These are phyloP conservation scores for Protosalanx chinensis DNA, from an alignment of 2,797 vertebrate species.

Conservation along the genomic window DNA sequence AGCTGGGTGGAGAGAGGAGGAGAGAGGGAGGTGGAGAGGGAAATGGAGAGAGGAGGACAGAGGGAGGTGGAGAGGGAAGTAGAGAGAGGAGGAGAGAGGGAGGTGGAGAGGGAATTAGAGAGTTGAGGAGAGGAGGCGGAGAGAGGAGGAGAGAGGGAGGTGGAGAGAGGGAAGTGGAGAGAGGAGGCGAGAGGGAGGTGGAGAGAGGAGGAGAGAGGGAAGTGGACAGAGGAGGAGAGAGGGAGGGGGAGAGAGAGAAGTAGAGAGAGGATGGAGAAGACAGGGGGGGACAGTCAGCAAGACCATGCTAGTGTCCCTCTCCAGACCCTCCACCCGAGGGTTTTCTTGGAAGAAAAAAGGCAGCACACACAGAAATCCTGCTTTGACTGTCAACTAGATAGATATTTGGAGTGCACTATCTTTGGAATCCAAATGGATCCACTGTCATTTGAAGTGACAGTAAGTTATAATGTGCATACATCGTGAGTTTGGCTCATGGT, in stretches of 20 bases:
- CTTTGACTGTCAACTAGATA: background rate
- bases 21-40: slow-evolving; percentile 17
- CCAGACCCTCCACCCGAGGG: no score
- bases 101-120: background rate
- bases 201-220: background rate
- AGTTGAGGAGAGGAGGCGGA: no score
- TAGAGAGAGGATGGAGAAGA: background rate
- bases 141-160: slow-evolving; percentile 22
- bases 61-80: slow-evolving; percentile 18
- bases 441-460: background rate
- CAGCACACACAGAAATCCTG: background rate
- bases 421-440: background rate
- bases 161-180: background rate
- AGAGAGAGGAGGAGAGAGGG: slow-evolving; percentile 1
- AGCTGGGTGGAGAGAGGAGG: slow-evolving; percentile 46
- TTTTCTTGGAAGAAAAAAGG: no score
- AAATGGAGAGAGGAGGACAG: slow-evolving; percentile 37
- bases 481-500: no score
- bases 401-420: background rate
- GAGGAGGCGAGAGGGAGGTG: no score
- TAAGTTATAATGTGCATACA: no score
- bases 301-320: slow-evolving; percentile 1
- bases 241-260: background rate
- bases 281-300: background rate
- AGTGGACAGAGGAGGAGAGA: background rate